phyloP scores from a whole-genome alignment of 64 coral and sea anemone species.

The Cladopsammia gracilis region DNA sequence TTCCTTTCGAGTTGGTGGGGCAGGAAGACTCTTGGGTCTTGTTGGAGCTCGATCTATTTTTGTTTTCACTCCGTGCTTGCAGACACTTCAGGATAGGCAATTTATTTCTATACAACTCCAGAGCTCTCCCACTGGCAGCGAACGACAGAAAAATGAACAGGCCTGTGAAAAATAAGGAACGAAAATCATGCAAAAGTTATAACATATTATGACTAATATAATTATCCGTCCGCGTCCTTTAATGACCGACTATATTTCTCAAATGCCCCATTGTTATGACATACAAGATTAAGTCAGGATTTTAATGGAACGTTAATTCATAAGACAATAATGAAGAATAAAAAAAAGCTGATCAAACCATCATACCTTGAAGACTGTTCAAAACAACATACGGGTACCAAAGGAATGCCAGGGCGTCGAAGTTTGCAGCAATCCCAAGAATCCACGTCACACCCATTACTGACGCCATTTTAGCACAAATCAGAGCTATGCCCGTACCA shows the following conservation, averaged over 20 bases:
- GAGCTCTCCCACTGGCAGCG: slow-evolving; percentile 3
- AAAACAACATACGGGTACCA: slow-evolving; percentile 71
- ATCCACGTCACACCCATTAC: slow-evolving; percentile 86
- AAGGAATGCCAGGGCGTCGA: slow-evolving; percentile 38
- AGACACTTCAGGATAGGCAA: neutral
- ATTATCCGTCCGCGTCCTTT: no score
- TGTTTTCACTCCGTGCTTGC: neutral
- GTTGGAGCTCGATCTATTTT: neutral
- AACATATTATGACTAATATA: no score
- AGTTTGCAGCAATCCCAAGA: slow-evolving; percentile 48
- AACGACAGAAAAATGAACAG: slow-evolving; percentile 20
- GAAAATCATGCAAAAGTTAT: neutral
- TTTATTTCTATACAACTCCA: slow-evolving; percentile 6
- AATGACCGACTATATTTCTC: no score
- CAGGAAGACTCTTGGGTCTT: neutral
- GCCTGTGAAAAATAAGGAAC: neutral
- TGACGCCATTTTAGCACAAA: slow-evolving; percentile 82
- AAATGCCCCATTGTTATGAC: no score
- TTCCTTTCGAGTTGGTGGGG: neutral
- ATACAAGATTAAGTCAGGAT: no score
- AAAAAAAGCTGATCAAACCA: neutral
- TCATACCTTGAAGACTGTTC: slow-evolving; percentile 82
- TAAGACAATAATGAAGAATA: no score
- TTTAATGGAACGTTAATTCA: no score
- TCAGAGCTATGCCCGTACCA: slow-evolving; percentile 1